Base-by-base conservation (phyloP, 2,888 invertebrate genomes). In the Magallana nippona region DNA sequence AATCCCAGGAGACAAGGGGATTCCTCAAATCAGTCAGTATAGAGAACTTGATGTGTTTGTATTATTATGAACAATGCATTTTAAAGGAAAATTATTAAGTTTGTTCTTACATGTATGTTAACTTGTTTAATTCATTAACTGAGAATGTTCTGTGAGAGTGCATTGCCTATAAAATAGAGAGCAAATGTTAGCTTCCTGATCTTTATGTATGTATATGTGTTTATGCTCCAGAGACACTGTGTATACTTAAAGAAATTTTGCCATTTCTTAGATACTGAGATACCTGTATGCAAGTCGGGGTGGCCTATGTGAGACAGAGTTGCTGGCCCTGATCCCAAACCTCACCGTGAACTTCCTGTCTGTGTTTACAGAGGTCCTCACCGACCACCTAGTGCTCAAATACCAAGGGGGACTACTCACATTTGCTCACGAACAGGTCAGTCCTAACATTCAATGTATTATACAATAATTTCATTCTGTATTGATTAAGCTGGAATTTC, bases 351-450 rank as follows among this genome's bases (percentile, higher is more conserved):
- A 88, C 55, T 90, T 91, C 82, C 89, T 93, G 86, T 90, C 91
- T n/a, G 89, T 90, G 1, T 88, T 93, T 62, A 90, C 87, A 58
- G 88, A 91, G 63, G 89, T 89, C 11, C 89, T 94, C 55, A 81
- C 87, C 2, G 91, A 92, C 62, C 90, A 90, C 55, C 88, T 92
- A 55, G 85, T 94, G 62, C 86, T 94, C 32, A 92, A 91, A 62
- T 91, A 91, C 85, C 91, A 92, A 81, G 90, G 92, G 8, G 93
- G 93, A 44, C 86, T 94, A 55, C 87, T 93, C 62, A 90, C 91
- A 55, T 92, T 93, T 84, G 92, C 92, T 55, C 94, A 94, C 88
- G 90, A 91, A 81, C 93, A 93, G 92, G 93, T 93, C 82, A 79
- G 83, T 71, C 19, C 17, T 27, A 19, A 19, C 17, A 3, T 71